Evolutionary conservation across 2,113 vertebrate species (phyloP).

Genomic region (Seriola aureovittata): DNA sequence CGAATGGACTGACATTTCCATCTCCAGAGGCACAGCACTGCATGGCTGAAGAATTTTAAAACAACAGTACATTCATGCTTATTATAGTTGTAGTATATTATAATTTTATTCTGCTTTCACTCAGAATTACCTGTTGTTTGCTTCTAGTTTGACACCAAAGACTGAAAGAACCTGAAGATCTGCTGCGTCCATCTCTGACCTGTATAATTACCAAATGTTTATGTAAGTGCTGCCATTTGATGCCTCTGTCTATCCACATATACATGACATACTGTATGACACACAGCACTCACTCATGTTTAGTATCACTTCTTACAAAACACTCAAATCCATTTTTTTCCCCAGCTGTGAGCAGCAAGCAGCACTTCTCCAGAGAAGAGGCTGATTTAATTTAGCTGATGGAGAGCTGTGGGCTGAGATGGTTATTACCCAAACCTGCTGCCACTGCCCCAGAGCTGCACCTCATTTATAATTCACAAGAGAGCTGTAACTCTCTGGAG

Average conservation of each 20-base stretch:
- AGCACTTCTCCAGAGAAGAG: not conserved
- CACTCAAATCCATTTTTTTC: conserved; percentile 8
- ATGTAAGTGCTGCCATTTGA: not conserved
- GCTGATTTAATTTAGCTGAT: conserved; percentile 50
- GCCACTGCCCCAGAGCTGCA: conserved; percentile 28
- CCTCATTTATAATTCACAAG: conserved; percentile 70
- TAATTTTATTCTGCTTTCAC: not conserved
- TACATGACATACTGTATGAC: not conserved
- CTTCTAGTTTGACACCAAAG: not conserved
- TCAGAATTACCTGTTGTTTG: not conserved
- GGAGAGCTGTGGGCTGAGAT: conserved; percentile 10
- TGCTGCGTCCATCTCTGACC: no score
- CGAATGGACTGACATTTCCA: no score
- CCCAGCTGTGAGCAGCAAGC: conserved; percentile 3
- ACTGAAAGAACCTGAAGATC: not conserved
- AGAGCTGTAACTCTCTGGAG: conserved; percentile 49
- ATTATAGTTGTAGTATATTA: not conserved
- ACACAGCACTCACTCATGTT: not conserved
- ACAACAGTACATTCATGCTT: not conserved
- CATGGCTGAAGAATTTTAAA: no score
- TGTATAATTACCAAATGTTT: not conserved
- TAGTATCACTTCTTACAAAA: not conserved
- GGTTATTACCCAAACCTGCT: conserved; percentile 40
- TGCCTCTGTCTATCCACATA: no score
- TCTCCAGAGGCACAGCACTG: no score